Evolutionary conservation across 2,797 vertebrate genomes (phyloP).

Genomic region (Alcedo atthis): DNA sequence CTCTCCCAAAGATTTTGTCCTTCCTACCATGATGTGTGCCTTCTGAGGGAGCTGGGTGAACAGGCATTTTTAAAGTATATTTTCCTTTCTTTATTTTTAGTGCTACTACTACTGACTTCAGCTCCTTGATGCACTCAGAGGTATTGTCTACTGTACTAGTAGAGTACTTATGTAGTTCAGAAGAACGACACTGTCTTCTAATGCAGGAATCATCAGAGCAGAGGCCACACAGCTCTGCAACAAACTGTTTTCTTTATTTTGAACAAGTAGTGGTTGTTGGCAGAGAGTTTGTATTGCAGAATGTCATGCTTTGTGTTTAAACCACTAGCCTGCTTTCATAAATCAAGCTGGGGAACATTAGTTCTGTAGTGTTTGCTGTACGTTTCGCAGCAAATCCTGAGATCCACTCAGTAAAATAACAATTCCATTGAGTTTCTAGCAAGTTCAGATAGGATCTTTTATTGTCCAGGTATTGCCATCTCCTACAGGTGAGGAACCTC

Average conservation of each 20-base stretch:
- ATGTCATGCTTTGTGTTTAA: not conserved
- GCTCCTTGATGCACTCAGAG: constrained; percentile 78
- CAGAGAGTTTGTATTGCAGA: not conserved
- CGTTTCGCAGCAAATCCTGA: not conserved
- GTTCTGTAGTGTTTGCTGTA: not conserved
- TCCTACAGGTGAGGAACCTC: not conserved
- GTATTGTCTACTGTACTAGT: constrained; percentile 57
- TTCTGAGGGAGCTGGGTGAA: not conserved
- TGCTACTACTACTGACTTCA: constrained; percentile 72
- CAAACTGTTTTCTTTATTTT: not conserved
- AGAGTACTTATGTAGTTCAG: too few species aligned
- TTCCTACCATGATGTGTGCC: not conserved
- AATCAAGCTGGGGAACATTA: not conserved
- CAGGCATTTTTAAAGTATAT: constrained; percentile 3
- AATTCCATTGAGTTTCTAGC: not conserved
- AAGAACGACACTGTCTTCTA: not conserved
- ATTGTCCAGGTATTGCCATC: not conserved
- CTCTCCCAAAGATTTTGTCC: not conserved
- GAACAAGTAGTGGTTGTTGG: not conserved
- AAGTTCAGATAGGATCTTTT: not conserved
- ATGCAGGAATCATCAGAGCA: not conserved
- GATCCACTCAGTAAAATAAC: not conserved
- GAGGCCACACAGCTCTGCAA: not conserved
- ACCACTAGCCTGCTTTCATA: not conserved
- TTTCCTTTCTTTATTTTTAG: constrained; percentile 73